A percentile compares a stretch with the other conserved stretches of the same genome.
Conservation (phyloP, 2,888 invertebrate species). For the Halictus ligatus region DNA sequence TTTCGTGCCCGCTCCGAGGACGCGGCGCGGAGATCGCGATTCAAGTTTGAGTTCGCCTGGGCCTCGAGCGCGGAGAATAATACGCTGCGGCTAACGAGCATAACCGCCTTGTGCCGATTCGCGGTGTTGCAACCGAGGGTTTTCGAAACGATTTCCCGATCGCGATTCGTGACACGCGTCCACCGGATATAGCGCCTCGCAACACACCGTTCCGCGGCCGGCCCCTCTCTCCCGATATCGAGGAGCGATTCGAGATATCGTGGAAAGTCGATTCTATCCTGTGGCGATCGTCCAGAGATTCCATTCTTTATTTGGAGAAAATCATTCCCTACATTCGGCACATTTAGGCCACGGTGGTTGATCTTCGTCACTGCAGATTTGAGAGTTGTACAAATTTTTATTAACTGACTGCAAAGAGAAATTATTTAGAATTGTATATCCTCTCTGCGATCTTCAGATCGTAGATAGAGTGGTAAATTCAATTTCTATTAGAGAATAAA, state of each 20-base stretch:
- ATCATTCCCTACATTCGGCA: background rate
- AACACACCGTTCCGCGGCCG: conserved; percentile 38
- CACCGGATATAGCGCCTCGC: conserved; percentile 63
- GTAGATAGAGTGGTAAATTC: background rate
- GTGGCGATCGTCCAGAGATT: background rate
- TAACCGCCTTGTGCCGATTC: conserved; percentile 78
- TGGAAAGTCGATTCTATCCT: conserved; percentile 19
- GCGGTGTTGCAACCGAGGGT: conserved; percentile 69
- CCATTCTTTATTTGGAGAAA: background rate
- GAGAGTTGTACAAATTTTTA: background rate
- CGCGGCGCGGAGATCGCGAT: background rate
- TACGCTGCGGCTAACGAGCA: conserved; percentile 71
- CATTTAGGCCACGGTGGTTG: background rate
- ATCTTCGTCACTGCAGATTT: background rate
- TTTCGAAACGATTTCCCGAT: conserved; percentile 74
- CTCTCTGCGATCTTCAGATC: background rate
- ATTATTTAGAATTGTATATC: background rate
- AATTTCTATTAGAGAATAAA: no score
- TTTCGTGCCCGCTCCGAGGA: background rate
- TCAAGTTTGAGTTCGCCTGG: background rate
- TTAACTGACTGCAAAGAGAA: background rate
- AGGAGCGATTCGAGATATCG: conserved; percentile 37
- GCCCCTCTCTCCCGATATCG: conserved; percentile 32
- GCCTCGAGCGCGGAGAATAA: conserved; percentile 41
- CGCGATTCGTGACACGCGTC: conserved; percentile 73